Conservation (phyloP, 2,797 vertebrate genomes). For the Prunella strophiata region DNA sequence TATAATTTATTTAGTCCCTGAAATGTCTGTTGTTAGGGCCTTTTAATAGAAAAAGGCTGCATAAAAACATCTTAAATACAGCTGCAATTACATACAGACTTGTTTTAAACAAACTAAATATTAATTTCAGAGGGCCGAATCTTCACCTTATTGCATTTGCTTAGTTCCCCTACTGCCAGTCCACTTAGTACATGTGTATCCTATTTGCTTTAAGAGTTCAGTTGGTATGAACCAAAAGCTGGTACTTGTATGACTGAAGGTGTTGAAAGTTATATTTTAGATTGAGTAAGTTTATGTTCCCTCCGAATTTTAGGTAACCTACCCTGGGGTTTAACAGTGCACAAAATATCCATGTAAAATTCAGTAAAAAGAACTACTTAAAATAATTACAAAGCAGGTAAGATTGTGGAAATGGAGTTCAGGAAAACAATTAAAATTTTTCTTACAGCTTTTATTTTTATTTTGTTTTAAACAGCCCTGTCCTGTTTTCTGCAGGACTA, state of each 20-base stretch:
- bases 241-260: neutral
- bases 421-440: neutral
- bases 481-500: neutral
- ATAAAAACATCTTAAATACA: slow-evolving; percentile 16
- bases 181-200: neutral
- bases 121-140: slow-evolving; percentile 19
- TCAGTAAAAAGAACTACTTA: neutral
- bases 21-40: neutral
- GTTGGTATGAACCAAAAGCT: neutral
- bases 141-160: neutral
- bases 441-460: neutral
- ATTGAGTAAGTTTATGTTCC: neutral
- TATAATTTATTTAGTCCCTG: slow-evolving; percentile 6
- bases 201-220: neutral
- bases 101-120: slow-evolving; percentile 25
- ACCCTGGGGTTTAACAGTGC: neutral
- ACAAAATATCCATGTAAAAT: neutral
- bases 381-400: neutral
- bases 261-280: neutral
- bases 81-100: neutral
- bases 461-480: neutral
- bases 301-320: neutral
- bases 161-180: neutral
- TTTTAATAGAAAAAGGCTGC: slow-evolving; percentile 24
- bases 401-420: neutral